phyloP scores from a whole-genome alignment of 2,113 vertebrate species.

The Osmerus eperlanus region DNA sequence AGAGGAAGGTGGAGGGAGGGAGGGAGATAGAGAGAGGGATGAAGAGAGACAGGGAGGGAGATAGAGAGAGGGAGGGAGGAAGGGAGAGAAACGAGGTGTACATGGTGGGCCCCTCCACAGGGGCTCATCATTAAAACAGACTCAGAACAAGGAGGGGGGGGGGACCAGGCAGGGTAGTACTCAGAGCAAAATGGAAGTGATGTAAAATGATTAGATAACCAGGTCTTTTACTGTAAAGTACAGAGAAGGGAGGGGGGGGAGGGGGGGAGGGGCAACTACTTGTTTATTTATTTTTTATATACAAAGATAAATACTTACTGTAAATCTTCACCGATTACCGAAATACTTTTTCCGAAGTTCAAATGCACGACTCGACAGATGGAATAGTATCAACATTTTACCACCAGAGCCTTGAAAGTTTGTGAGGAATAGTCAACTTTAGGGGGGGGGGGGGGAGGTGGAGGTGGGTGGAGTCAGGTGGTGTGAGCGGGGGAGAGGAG shows the following conservation, averaged over 20 bases:
- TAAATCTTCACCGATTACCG: too few relatives aligned
- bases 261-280: neutral
- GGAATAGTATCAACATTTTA: neutral
- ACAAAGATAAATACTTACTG: too few relatives aligned
- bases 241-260: neutral
- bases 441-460: too few relatives aligned
- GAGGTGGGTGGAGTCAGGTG: too few relatives aligned
- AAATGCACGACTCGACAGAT: too few relatives aligned
- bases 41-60: neutral
- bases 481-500: too few relatives aligned
- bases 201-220: constrained; percentile 26
- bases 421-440: too few relatives aligned
- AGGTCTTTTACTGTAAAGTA: constrained; percentile 13
- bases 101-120: too few relatives aligned
- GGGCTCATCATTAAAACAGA: neutral
- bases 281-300: too few relatives aligned
- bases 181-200: constrained; percentile 14
- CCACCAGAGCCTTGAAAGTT: too few relatives aligned
- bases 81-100: neutral
- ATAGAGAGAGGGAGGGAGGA: constrained; percentile 42
- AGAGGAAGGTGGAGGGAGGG: neutral
- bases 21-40: neutral
- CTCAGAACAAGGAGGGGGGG: neutral
- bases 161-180: constrained; percentile 18
- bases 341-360: too few relatives aligned